Evolutionary conservation across 2,888 invertebrate species (phyloP).

Genomic region (Ichneumoninae sp.): DNA sequence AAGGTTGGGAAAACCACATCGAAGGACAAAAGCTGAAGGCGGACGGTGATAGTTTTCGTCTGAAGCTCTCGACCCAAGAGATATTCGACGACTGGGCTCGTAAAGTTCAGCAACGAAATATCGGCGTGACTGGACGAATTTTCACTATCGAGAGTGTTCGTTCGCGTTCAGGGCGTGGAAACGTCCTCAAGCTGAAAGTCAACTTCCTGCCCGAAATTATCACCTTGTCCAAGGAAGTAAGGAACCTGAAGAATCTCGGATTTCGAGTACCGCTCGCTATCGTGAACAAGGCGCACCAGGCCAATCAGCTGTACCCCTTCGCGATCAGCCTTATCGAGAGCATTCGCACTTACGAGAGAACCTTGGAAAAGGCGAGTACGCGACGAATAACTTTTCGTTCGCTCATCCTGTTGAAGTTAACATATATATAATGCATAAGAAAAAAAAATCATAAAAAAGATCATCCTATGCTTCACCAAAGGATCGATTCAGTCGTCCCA

Average conservation of each 20-base stretch:
- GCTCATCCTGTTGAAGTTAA: slow-evolving; percentile 25
- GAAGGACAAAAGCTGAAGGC: slow-evolving; percentile 99
- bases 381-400: not conserved
- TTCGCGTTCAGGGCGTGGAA: slow-evolving; percentile 91
- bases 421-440: slow-evolving; percentile 5
- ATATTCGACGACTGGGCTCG: slow-evolving; percentile 99
- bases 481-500: slow-evolving; percentile 16
- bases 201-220: slow-evolving; percentile 99
- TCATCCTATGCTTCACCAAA: slow-evolving; percentile 22
- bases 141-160: slow-evolving; percentile 95
- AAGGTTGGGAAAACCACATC: slow-evolving; percentile 99
- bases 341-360: slow-evolving; percentile 98
- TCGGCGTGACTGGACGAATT: slow-evolving; percentile 97
- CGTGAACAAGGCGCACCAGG: slow-evolving; percentile 99
- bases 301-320: slow-evolving; percentile 99
- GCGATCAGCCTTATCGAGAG: slow-evolving; percentile 99
- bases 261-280: slow-evolving; percentile 99
- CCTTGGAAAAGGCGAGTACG: slow-evolving; percentile 94
- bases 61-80: slow-evolving; percentile 98
- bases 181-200: slow-evolving; percentile 94
- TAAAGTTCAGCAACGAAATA: slow-evolving; percentile 96
- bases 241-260: slow-evolving; percentile 97
- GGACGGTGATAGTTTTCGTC: slow-evolving; percentile 98
- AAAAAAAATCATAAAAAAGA: slow-evolving; percentile 5
- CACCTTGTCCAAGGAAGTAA: slow-evolving; percentile 98